Evolutionary conservation across 2,888 invertebrate genomes (phyloP).

Genomic region (Aleiodes testaceus): DNA sequence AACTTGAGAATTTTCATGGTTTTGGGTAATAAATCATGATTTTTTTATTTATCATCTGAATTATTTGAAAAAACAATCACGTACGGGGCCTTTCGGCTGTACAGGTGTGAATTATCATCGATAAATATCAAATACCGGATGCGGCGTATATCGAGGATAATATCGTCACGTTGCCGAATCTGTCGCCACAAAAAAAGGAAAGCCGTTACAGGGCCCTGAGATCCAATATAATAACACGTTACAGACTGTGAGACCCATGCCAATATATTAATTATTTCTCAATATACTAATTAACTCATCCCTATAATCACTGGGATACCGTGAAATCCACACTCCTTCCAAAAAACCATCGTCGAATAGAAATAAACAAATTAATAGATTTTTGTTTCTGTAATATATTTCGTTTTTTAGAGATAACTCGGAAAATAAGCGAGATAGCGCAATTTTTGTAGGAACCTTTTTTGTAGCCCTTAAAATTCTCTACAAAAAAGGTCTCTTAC

Average conservation of each 20-base stretch:
- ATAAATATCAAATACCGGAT: slow-evolving; percentile 52
- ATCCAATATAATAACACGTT: slow-evolving; percentile 65
- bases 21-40: not conserved
- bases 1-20: no score
- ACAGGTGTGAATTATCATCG: slow-evolving; percentile 57
- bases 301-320: slow-evolving; percentile 66
- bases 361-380: slow-evolving; percentile 2
- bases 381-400: no score
- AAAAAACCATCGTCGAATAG: not conserved
- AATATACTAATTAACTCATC: slow-evolving; percentile 68
- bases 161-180: slow-evolving; percentile 52
- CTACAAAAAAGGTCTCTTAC: no score
- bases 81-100: slow-evolving; percentile 51
- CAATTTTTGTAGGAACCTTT: no score
- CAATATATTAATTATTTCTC: slow-evolving; percentile 70
- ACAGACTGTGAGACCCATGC: slow-evolving; percentile 53
- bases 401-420: no score
- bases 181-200: slow-evolving; percentile 56
- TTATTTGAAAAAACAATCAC: slow-evolving; percentile 20
- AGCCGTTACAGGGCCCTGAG: slow-evolving; percentile 19
- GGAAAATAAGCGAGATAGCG: no score
- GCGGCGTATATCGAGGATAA: slow-evolving; percentile 12
- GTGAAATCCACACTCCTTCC: slow-evolving; percentile 53
- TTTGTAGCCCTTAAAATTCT: no score
- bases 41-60: slow-evolving; percentile 3